Evolutionary conservation across 1,140 invertebrate species (phyloP).

Genomic region (Drosophila yakuba): DNA sequence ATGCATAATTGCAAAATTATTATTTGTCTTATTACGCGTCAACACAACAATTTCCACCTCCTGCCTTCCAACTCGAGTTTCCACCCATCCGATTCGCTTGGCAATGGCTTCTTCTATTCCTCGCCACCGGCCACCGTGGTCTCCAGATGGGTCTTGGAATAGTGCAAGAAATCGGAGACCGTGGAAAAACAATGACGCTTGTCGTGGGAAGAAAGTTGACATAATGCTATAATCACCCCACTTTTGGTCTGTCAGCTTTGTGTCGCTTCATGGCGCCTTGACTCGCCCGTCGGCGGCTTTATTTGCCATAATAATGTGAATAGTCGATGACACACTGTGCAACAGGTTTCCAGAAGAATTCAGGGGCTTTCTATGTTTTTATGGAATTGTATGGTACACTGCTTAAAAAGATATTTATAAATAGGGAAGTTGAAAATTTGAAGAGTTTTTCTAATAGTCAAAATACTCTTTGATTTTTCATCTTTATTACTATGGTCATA

Average conservation of each 20-base stretch:
- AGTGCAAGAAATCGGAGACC: constrained; percentile 17
- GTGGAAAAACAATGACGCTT: constrained; percentile 53
- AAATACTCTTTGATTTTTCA: too few relatives aligned
- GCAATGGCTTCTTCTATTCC: constrained; percentile 28
- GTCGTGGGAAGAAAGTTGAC: constrained; percentile 82
- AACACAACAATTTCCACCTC: constrained; percentile 47
- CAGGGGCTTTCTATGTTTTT: too few relatives aligned
- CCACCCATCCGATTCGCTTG: constrained; percentile 21
- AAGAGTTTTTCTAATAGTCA: too few relatives aligned
- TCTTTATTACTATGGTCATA: too few relatives aligned
- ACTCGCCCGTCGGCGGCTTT: constrained; percentile 55
- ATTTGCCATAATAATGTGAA: constrained; percentile 75
- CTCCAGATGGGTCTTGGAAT: constrained; percentile 20
- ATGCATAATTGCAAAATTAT: constrained; percentile 78
- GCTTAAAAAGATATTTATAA: not conserved
- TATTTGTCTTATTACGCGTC: constrained; percentile 63
- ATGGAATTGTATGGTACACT: not conserved
- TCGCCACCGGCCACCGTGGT: not conserved
- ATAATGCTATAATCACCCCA: constrained; percentile 80
- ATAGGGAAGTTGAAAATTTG: not conserved
- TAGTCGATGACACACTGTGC: constrained; percentile 58
- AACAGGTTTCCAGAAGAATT: constrained; percentile 30
- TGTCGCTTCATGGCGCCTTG: constrained; percentile 68
- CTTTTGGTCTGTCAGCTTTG: constrained; percentile 57
- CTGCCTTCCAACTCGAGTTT: constrained; percentile 46